phyloP scores from a whole-genome alignment of 2,888 invertebrate species.

The Ctenicera cuprea region DNA sequence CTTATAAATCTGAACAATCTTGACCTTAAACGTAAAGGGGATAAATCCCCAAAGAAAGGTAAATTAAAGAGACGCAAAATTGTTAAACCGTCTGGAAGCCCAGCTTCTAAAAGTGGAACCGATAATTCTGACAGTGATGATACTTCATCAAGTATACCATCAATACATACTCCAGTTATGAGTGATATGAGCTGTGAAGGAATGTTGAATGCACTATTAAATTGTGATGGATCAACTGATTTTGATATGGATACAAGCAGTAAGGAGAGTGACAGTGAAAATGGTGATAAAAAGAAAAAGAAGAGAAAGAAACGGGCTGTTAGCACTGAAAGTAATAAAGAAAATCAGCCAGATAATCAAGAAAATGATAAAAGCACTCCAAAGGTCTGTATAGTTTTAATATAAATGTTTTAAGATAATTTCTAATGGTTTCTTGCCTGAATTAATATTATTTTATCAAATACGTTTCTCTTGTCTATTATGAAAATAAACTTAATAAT shows the following conservation, averaged over 20 bases:
- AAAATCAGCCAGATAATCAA: conserved; percentile 13
- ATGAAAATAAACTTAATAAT: too few species aligned
- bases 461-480: too few species aligned
- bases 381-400: too few species aligned
- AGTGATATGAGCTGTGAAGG: too few species aligned
- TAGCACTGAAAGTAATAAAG: conserved; percentile 16
- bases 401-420: too few species aligned
- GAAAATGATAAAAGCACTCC: neutral
- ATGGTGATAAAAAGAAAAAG: neutral
- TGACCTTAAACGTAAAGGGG: neutral
- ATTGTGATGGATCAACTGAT: neutral
- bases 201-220: too few species aligned
- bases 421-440: too few species aligned
- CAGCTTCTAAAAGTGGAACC: neutral
- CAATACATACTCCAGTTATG: too few species aligned
- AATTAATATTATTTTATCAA: too few species aligned
- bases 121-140: neutral
- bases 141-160: too few species aligned
- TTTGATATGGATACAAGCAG: neutral
- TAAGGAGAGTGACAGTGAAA: neutral
- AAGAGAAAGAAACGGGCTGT: neutral
- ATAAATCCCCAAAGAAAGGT: neutral
- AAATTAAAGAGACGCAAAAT: neutral
- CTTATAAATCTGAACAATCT: conserved; percentile 9
- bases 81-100: neutral